phyloP scores from a whole-genome alignment of 2,797 vertebrate genomes.

The Okamejei kenojei region DNA sequence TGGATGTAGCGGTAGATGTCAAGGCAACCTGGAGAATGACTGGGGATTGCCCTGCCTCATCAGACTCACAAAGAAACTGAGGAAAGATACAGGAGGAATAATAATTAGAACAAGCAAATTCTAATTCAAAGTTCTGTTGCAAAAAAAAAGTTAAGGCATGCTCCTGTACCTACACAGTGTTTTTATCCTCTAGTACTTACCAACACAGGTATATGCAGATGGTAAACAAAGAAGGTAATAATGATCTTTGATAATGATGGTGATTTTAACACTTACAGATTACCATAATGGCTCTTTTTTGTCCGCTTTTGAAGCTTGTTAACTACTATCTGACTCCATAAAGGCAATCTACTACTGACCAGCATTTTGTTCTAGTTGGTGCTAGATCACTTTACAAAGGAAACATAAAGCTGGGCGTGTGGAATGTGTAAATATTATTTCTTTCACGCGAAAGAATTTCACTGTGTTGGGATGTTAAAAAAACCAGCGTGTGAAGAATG shows the following conservation, averaged over 20 bases:
- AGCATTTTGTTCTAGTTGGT: background rate
- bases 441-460: background rate
- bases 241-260: background rate
- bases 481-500: background rate
- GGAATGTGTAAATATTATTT: background rate
- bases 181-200: background rate
- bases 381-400: background rate
- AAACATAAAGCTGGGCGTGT: background rate
- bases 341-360: background rate
- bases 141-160: background rate
- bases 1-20: too few species aligned
- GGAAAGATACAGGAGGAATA: too few species aligned
- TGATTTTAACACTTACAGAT: background rate
- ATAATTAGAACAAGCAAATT: too few species aligned
- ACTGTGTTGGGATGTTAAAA: background rate
- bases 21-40: too few species aligned
- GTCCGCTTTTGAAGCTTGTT: background rate
- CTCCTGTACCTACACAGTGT: background rate
- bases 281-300: background rate
- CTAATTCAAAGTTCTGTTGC: too few species aligned
- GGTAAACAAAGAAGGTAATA: background rate
- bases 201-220: background rate
- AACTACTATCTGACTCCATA: background rate
- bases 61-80: too few species aligned
- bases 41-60: too few species aligned